Conservation (phyloP, 2,888 invertebrate genomes). For the Philereme transversata region DNA sequence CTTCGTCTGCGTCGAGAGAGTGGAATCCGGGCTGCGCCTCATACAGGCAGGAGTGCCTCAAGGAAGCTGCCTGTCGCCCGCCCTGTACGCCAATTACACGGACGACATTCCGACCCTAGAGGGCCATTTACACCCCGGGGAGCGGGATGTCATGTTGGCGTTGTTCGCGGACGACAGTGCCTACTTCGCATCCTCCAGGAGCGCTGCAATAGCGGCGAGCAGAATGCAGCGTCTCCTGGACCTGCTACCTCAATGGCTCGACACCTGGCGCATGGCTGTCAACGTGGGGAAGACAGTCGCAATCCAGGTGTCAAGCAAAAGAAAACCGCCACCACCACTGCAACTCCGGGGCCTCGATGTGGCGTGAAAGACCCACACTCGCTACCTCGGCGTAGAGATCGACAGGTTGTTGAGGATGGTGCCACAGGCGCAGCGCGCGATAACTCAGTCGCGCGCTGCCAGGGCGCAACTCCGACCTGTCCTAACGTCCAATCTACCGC, state of each 20-base stretch:
- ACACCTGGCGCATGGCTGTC: conserved; percentile 28
- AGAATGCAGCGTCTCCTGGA: conserved; percentile 26
- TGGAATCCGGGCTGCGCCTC: neutral
- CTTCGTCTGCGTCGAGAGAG: neutral
- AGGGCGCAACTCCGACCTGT: conserved; percentile 28
- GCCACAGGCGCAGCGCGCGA: conserved; percentile 21
- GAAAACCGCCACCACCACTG: neutral
- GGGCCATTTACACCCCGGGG: neutral
- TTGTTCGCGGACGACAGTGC: conserved; percentile 20
- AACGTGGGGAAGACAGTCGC: conserved; percentile 36
- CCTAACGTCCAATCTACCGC: conserved; percentile 12
- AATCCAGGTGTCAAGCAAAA: neutral
- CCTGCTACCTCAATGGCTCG: conserved; percentile 31
- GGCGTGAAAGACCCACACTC: conserved; percentile 17
- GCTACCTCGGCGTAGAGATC: conserved; percentile 35
- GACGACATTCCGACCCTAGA: conserved; percentile 34
- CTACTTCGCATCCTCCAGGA: neutral
- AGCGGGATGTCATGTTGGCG: conserved; percentile 7
- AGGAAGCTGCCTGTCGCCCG: conserved; percentile 30
- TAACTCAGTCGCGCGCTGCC: conserved; percentile 15
- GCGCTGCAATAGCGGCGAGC: neutral
- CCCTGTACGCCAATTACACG: conserved; percentile 33
- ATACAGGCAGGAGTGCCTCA: conserved; percentile 4
- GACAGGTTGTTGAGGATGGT: conserved; percentile 20
- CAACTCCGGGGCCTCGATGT: conserved; percentile 17